Percentiles rank a stretch among this genome's conserved stretches.
These are phyloP conservation scores for Baccha elongata DNA, from an alignment of 2,888 invertebrate species.

Conservation along the genomic window DNA sequence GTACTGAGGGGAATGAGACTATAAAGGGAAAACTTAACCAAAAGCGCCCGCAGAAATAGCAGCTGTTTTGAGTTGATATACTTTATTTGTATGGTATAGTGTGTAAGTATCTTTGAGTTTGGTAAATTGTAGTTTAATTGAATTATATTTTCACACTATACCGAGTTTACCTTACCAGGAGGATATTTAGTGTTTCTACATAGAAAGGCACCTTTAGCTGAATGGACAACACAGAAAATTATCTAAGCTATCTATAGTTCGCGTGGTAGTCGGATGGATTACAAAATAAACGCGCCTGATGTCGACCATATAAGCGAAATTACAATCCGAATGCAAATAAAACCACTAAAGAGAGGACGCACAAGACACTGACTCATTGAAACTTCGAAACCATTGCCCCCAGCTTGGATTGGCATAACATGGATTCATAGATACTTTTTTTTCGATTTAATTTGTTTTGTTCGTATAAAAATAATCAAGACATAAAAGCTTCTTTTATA, in stretches of 20 bases:
- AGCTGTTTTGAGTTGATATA: conserved; percentile 40
- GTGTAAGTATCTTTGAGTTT: conserved; percentile 46
- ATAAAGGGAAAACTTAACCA: not conserved
- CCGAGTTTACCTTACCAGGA: conserved; percentile 53
- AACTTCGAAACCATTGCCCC: conserved; percentile 53
- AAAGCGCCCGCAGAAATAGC: conserved; percentile 43
- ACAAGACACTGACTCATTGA: conserved; percentile 68
- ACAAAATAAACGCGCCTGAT: not conserved
- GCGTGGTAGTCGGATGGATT: not conserved
- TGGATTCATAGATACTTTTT: conserved; percentile 41
- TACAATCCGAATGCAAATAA: conserved; percentile 17
- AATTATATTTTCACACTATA: conserved; percentile 63
- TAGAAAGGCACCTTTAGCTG: conserved; percentile 18
- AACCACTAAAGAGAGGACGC: conserved; percentile 37
- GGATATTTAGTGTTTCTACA: not conserved
- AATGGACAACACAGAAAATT: conserved; percentile 26
- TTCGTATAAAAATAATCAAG: conserved; percentile 18
- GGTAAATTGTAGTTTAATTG: conserved; percentile 68
- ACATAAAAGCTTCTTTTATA: conserved; percentile 51
- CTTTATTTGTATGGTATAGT: conserved; percentile 28
- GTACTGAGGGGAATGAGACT: no score
- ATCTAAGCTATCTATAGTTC: conserved; percentile 16
- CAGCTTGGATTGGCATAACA: conserved; percentile 20
- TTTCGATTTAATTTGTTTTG: conserved; percentile 26
- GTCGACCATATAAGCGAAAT: not conserved